Base-by-base conservation (phyloP, 2,797 vertebrate genomes). In the Bufotes viridis region DNA sequence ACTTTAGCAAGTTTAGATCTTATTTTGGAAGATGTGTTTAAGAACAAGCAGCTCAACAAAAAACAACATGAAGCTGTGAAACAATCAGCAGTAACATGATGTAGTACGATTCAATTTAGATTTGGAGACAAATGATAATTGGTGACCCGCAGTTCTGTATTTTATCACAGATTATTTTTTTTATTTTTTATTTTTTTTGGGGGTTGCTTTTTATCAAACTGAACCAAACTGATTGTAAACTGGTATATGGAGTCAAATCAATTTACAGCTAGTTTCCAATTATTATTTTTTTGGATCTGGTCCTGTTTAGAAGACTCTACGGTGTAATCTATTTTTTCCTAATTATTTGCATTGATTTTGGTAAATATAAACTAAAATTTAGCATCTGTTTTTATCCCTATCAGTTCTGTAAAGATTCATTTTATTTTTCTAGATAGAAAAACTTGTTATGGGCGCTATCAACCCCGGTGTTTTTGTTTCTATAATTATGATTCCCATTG, bases 1-100 rank as follows among this genome's bases (percentile, higher is more conserved):
- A 51, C 49, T 51, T 51, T n/a, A 74, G 34, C 20, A 11, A 76
- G 74, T 13, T 76, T 76, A 76, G 18, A 76, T 76, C 74, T 76
- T n/a, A 51, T 76, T 76, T 51, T n/a, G 13, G 49, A 51, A 76
- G 20, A 76, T 0, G 4, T 51, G 18, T 51, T 22, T 53, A 22
- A 76, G 74, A 76, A 76, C 22, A 53, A 49, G 22, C 49, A 76
- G 42, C 49, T 76, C 49, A 51, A 53, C 49, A 76, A n/a, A 76
- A 51, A 76, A 76, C 42, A 75, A 75, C 49, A 24, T 53, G 74
- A 76, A 76, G 49, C 74, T 76, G 74, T 51, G 74, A 76, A 51
- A 76, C 20, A 51, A 51, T 76, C 49, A 76, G 10, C n/a, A n/a
- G 20, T 53, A 76, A 51, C 20, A n/a, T 11, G 11, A 53, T 75